Conservation (phyloP, 2,888 invertebrate genomes). For the Heliothis peltigera region DNA sequence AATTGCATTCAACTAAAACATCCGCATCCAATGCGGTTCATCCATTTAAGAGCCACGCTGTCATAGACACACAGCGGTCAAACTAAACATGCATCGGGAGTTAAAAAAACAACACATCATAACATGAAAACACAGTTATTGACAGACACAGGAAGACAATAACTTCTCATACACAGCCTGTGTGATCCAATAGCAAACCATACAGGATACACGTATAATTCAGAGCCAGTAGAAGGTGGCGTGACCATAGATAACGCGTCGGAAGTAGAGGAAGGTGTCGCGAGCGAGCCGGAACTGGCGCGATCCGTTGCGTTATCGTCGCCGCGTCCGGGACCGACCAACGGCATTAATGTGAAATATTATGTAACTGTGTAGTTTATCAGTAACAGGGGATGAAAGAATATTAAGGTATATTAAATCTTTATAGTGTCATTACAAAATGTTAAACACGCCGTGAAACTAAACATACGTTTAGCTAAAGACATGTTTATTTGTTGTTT, state of each 20-base stretch:
- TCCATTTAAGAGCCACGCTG: too few relatives aligned
- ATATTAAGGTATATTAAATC: constrained; percentile 24
- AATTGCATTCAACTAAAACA: too few relatives aligned
- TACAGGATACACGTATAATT: constrained; percentile 57
- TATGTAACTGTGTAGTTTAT: constrained; percentile 36
- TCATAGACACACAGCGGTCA: too few relatives aligned
- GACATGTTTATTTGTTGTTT: too few relatives aligned
- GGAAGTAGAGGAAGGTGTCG: constrained; percentile 73
- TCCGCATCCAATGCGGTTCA: too few relatives aligned
- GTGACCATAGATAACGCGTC: constrained; percentile 66
- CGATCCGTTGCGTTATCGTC: constrained; percentile 71
- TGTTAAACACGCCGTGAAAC: too few relatives aligned
- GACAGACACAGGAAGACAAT: constrained; percentile 8
- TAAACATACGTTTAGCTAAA: too few relatives aligned
- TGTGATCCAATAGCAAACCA: constrained; percentile 29
- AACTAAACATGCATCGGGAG: too few relatives aligned
- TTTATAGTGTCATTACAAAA: neutral
- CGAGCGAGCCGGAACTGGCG: constrained; percentile 66
- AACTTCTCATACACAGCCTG: constrained; percentile 11
- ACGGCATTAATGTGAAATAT: constrained; percentile 52
- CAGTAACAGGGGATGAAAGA: constrained; percentile 21
- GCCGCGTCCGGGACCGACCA: constrained; percentile 53
- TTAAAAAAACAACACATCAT: neutral
- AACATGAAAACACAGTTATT: constrained; percentile 3
- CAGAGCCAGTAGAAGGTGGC: constrained; percentile 53